Evolutionary conservation across 2,113 vertebrate genomes (phyloP).

Genomic region (Entomyzon cyanotis): DNA sequence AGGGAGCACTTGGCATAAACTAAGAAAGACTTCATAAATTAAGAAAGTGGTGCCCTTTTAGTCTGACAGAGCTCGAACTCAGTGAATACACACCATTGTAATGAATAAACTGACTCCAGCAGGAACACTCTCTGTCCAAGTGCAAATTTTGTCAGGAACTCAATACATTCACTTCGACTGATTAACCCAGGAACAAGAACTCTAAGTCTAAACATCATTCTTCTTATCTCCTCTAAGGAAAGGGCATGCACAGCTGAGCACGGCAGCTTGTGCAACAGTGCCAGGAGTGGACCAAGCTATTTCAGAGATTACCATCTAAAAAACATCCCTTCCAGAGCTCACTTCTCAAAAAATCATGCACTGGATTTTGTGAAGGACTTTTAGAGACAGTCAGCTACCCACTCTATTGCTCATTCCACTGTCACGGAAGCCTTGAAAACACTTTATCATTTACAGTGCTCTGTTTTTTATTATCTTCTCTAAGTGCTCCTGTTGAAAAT

Average conservation of each 20-base stretch:
- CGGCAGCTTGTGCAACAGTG: background rate
- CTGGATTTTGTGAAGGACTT: background rate
- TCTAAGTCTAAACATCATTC: background rate
- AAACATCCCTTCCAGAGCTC: background rate
- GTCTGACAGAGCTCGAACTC: background rate
- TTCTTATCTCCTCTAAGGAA: background rate
- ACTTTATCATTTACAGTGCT: background rate
- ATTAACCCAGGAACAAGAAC: constrained; percentile 4
- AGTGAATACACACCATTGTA: background rate
- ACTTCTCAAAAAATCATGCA: background rate
- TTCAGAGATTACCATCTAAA: background rate
- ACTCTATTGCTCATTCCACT: background rate
- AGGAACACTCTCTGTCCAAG: background rate
- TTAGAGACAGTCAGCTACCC: background rate
- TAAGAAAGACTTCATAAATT: background rate
- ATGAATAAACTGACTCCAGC: background rate
- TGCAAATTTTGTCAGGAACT: background rate
- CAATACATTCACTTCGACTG: background rate
- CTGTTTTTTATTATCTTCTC: background rate
- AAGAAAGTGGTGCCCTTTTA: background rate
- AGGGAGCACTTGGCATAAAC: background rate
- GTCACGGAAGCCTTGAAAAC: background rate
- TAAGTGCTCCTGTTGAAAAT: background rate
- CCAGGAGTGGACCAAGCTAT: background rate
- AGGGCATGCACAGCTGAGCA: background rate